Conservation (phyloP, 2,888 invertebrate genomes). For the Pogonocherus hispidulus region DNA sequence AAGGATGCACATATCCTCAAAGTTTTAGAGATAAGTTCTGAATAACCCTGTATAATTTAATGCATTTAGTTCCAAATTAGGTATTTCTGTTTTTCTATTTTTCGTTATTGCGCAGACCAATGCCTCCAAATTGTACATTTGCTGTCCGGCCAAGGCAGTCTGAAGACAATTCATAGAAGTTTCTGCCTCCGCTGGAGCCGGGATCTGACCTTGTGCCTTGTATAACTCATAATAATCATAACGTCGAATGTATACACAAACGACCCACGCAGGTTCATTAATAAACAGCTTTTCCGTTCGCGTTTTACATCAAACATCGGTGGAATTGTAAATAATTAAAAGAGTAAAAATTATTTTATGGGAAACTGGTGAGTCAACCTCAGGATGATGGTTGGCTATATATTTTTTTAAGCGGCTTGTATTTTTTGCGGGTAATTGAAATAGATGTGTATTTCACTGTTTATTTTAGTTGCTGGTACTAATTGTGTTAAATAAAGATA, state of each 20-base stretch:
- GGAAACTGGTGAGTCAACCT: neutral
- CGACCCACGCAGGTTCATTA: constrained; percentile 19
- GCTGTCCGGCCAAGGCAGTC: neutral
- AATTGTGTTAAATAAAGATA: too few relatives aligned
- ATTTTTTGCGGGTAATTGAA: too few relatives aligned
- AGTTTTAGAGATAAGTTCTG: too few relatives aligned
- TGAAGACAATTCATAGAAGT: neutral
- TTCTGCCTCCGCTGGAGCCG: neutral
- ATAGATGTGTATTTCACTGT: too few relatives aligned
- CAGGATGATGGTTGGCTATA: neutral
- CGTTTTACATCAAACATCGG: constrained; percentile 18
- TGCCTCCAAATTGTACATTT: neutral
- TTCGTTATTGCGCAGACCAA: too few relatives aligned
- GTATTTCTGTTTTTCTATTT: too few relatives aligned
- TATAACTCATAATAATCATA: constrained; percentile 5
- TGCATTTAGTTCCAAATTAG: too few relatives aligned
- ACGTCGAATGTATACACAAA: constrained; percentile 1
- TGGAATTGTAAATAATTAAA: constrained; percentile 21
- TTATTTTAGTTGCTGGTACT: too few relatives aligned
- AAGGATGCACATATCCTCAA: too few relatives aligned
- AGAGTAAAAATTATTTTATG: neutral
- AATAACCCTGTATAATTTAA: too few relatives aligned
- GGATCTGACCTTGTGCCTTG: constrained; percentile 12
- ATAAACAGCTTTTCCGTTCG: constrained; percentile 16
- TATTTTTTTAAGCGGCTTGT: neutral